Evolutionary conservation across 2,113 vertebrate genomes (phyloP).

Genomic region (Haplochromis burtoni): DNA sequence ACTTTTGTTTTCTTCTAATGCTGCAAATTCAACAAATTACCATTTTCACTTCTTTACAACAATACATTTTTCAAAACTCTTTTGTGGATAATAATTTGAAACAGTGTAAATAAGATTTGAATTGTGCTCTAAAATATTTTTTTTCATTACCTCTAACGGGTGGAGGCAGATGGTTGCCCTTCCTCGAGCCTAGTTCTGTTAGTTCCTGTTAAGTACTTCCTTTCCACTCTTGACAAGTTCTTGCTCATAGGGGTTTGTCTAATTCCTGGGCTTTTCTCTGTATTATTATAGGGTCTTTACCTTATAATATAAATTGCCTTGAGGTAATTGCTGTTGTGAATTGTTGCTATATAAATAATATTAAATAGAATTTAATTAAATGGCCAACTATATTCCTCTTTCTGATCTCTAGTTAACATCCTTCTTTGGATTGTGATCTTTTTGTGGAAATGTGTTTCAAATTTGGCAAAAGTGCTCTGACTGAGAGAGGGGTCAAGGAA

Average conservation of each 20-base stretch:
- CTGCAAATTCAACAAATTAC: background rate
- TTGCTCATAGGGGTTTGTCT: background rate
- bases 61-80: background rate
- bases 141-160: background rate
- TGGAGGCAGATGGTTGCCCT: background rate
- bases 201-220: background rate
- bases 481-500: background rate
- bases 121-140: fast-evolving
- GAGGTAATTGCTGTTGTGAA: background rate
- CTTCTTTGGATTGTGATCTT: background rate
- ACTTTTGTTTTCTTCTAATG: background rate
- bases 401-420: background rate
- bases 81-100: background rate
- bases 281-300: background rate
- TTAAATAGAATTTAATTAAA: background rate
- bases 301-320: background rate
- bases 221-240: background rate
- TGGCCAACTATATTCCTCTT: background rate
- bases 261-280: background rate
- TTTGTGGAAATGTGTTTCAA: background rate
- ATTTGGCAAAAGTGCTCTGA: background rate
- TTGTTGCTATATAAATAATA: background rate
- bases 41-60: background rate
- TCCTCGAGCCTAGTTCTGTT: background rate
- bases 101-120: background rate